Base-by-base conservation (phyloP, 2,888 invertebrate species). In the Ethmia dodecea region DNA sequence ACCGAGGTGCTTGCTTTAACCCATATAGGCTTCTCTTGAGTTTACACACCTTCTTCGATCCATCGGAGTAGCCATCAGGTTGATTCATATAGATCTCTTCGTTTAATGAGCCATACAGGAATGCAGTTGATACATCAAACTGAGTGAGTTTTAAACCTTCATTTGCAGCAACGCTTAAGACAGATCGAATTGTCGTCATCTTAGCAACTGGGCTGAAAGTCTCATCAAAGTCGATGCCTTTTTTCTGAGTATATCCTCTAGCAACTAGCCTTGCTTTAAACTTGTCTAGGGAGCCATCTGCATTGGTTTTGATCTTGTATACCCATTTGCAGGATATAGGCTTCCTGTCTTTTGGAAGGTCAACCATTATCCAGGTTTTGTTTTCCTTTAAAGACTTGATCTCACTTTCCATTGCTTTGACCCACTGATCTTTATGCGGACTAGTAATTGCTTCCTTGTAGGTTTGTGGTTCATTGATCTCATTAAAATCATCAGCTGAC, bases 401-500 rank as follows among this genome's bases (percentile, higher is more conserved):
- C 15, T 55, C 60, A 33, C 39, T 35, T 13, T 51, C 20, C 47
- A 56, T 55, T 1, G 58, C 55, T 16, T 36, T 16, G 16, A 40
- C 31, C 55, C 53, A 55, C 13, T 42, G 13, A 3, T 35, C 28
- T 27, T 28, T 28, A 13, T 35, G 12, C 10, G 18, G 5, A 5
- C 27, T 14, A 2, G 14, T 5, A 22, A 37, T 10, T 3, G 25
- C 40, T 31, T 40, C 40, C 24, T 28, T 8, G 13, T 28, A 35
- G 5, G 29, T 18, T 9, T 6, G n/a, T 9, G 35, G 40, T 22
- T 40, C 33, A 16, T 3, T 10, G 6, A 10, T 20, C 15, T 11
- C 24, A 16, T 22, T 16, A n/a, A n/a, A n/a, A n/a, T n/a, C n/a
- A n/a, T n/a, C n/a, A n/a, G n/a, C n/a, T n/a, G n/a, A n/a, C 2